Evolutionary conservation across 2,888 invertebrate species (phyloP).

Genomic region (Phalera bucephala): DNA sequence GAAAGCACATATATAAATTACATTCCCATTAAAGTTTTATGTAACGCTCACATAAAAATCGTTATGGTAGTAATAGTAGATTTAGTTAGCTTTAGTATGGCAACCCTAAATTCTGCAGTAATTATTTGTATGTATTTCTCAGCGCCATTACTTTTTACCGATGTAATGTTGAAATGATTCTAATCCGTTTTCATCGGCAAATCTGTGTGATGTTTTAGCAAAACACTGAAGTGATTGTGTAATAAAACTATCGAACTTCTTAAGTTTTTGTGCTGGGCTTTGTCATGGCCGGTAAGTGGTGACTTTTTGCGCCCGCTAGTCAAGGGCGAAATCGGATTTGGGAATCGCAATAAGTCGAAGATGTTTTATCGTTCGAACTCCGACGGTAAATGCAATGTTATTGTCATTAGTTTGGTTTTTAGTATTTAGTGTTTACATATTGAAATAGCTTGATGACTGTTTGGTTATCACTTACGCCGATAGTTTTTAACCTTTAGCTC

Average conservation of each 20-base stretch:
- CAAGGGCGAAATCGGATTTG: slow-evolving; percentile 83
- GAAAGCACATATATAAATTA: too few relatives aligned
- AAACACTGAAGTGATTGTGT: slow-evolving; percentile 79
- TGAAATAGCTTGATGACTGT: slow-evolving; percentile 69
- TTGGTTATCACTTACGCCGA: slow-evolving; percentile 73
- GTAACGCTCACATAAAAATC: slow-evolving; percentile 5
- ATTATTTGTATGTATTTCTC: slow-evolving; percentile 78
- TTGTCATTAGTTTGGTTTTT: slow-evolving; percentile 79
- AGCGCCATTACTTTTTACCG: slow-evolving; percentile 83
- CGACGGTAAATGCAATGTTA: slow-evolving; percentile 83
- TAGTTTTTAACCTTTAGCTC: slow-evolving; percentile 67
- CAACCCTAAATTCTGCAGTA: slow-evolving; percentile 74
- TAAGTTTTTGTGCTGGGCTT: slow-evolving; percentile 83
- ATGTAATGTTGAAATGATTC: slow-evolving; percentile 83
- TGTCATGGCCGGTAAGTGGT: slow-evolving; percentile 93
- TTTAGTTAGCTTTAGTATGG: slow-evolving; percentile 41
- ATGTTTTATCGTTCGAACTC: slow-evolving; percentile 84
- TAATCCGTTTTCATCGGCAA: slow-evolving; percentile 84
- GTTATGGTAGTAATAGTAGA: slow-evolving; percentile 32
- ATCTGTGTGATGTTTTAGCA: slow-evolving; percentile 82
- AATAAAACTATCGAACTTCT: slow-evolving; percentile 78
- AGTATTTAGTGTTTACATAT: slow-evolving; percentile 75
- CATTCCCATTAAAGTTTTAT: too few relatives aligned
- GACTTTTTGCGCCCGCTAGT: slow-evolving; percentile 82
- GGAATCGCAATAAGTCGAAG: slow-evolving; percentile 82